phyloP scores from a whole-genome alignment of 2,113 vertebrate genomes.

The Seriola quinqueradiata region DNA sequence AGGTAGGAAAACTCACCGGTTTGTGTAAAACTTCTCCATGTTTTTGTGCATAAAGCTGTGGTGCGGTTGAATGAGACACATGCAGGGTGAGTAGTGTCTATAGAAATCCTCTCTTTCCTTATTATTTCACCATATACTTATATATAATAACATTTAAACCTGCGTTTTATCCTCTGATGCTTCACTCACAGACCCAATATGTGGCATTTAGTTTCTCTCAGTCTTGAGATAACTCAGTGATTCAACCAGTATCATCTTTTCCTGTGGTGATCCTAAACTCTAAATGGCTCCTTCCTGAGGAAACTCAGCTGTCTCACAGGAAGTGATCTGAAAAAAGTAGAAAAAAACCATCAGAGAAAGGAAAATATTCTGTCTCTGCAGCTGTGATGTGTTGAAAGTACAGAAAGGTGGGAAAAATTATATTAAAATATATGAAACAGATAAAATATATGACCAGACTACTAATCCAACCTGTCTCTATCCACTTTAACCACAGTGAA shows the following conservation, averaged over 20 bases:
- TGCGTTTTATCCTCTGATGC: too few species aligned
- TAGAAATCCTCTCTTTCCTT: too few species aligned
- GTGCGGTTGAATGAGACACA: too few species aligned
- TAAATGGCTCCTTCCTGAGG: not conserved
- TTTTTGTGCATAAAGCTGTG: too few species aligned
- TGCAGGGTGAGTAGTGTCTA: too few species aligned
- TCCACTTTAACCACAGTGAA: not conserved
- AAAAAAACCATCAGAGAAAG: too few species aligned
- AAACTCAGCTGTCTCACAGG: conserved; percentile 3
- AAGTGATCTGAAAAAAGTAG: not conserved
- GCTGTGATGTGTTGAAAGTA: not conserved
- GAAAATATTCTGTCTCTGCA: not conserved
- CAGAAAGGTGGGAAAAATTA: not conserved
- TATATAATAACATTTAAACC: too few species aligned
- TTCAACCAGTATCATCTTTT: not conserved
- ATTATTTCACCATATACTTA: too few species aligned
- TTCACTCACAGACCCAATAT: not conserved
- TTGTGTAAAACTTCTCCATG: too few species aligned
- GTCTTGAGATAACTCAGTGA: not conserved
- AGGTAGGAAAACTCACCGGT: conserved; percentile 63
- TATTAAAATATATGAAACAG: not conserved
- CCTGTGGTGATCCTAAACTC: not conserved
- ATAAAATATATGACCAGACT: too few species aligned
- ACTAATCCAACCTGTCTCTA: not conserved
- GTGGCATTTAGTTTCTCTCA: not conserved